A percentile compares a stretch with the other conserved stretches of the same genome.
phyloP scores from a whole-genome alignment of 35 echinoderm and acorn worm genomes.

The Ptychodera flava region DNA sequence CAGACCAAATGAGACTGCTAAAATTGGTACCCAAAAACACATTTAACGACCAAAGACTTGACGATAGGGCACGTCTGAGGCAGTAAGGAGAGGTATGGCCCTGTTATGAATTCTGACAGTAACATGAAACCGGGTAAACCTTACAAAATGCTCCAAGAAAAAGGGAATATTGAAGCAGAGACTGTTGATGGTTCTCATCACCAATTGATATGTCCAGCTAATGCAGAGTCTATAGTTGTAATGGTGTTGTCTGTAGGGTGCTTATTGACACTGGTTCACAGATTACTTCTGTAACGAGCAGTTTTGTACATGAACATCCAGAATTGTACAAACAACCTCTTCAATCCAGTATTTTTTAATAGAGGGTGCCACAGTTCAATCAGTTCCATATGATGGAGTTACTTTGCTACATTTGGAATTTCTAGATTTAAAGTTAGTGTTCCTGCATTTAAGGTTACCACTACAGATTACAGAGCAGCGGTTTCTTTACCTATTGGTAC shows the following conservation, averaged over 20 bases:
- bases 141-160: too few species aligned
- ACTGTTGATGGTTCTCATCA: too few species aligned
- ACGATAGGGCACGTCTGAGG: too few species aligned
- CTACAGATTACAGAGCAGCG: not conserved
- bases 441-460: constrained; percentile 4
- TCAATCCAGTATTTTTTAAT: not conserved
- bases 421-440: not conserved
- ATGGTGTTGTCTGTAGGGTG: not conserved
- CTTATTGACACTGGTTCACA: too few species aligned
- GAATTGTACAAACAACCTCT: not conserved
- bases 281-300: not conserved
- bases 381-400: not conserved
- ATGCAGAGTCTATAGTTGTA: not conserved
- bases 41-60: too few species aligned
- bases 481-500: constrained; percentile 2
- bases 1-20: too few species aligned
- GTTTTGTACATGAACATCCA: not conserved
- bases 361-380: not conserved
- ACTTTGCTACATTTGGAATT: not conserved
- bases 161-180: too few species aligned
- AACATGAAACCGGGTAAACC: too few species aligned
- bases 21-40: too few species aligned
- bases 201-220: constrained; percentile 10
- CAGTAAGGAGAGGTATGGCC: too few species aligned
- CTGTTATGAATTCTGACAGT: too few species aligned